Base-by-base conservation (phyloP, 2,888 invertebrate genomes). In the Amiota communis region DNA sequence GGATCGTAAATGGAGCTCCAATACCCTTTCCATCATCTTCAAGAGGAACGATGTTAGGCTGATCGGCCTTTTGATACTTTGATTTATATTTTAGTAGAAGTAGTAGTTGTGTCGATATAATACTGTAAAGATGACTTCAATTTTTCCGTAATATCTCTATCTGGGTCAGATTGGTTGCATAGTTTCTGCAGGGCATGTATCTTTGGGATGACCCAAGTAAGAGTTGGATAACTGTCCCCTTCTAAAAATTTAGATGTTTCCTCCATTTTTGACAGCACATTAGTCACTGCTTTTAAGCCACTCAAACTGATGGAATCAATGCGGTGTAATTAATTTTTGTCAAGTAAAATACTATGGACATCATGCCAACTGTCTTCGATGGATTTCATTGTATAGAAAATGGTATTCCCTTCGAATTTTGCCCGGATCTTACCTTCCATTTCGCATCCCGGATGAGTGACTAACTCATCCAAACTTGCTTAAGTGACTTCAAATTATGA, bases 351-450 rank as follows among this genome's bases (percentile, higher is more conserved):
- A 17, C 8, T 57, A 4, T 57, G 2, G 3, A 57, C 15, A 15
- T 57, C 56, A 57, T 57, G 56, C 56, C 56, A 57, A 15, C 9
- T 57, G 12, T 57, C 56, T 57, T 57, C 56, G 15, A 57, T 57
- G 4, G 56, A 12, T 57, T 57, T 57, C 56, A 6, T 57, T 1
- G 56, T 57, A 1, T 57, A 1, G 9, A 56, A 56, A 56, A 56
- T 56, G 9, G 56, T 56, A 13, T 56, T 56, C 56, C 56, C n/a
- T n/a, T n/a, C n/a, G n/a, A n/a, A n/a, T n/a, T n/a, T n/a, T n/a
- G n/a, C n/a, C n/a, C n/a, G n/a, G n/a, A n/a, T n/a, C n/a, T n/a
- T n/a, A n/a, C n/a, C n/a, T n/a, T n/a, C n/a, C n/a, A n/a, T n/a
- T n/a, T n/a, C n/a, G n/a, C n/a, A n/a, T n/a, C n/a, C n/a, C n/a